phyloP scores from a whole-genome alignment of 2,113 vertebrate species.

The Strix aluco region DNA sequence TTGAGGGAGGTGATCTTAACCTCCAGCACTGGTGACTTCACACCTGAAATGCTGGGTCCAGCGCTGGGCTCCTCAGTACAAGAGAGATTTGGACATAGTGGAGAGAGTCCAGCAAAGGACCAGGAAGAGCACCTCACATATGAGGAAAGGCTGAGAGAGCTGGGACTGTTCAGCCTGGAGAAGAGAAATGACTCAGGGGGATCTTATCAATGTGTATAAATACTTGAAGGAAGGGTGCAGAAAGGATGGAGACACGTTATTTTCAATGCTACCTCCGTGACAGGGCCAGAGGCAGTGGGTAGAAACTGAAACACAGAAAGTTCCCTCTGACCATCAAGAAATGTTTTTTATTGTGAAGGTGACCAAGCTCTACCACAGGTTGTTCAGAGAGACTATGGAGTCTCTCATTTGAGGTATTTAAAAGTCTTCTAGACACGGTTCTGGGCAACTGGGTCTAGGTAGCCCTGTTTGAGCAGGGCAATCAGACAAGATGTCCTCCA shows the following conservation, averaged over 20 bases:
- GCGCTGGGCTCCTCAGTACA: neutral
- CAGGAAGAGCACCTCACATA: neutral
- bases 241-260: neutral
- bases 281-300: neutral
- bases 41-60: neutral
- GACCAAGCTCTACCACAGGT: neutral
- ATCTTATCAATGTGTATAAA: neutral
- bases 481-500: neutral
- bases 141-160: neutral
- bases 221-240: neutral
- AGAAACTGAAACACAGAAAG: neutral
- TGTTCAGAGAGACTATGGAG: neutral
- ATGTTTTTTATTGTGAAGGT: neutral
- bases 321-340: neutral
- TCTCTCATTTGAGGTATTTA: neutral
- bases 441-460: neutral
- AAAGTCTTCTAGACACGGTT: accelerated
- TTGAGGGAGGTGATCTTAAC: neutral
- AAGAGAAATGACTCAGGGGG: neutral
- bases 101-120: accelerated
- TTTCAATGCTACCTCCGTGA: neutral
- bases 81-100: neutral
- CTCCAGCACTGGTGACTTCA: neutral
- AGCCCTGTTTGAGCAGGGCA: neutral
- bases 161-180: neutral